Conservation (phyloP, 2,113 vertebrate genomes). For the Ahaetulla prasina region DNA sequence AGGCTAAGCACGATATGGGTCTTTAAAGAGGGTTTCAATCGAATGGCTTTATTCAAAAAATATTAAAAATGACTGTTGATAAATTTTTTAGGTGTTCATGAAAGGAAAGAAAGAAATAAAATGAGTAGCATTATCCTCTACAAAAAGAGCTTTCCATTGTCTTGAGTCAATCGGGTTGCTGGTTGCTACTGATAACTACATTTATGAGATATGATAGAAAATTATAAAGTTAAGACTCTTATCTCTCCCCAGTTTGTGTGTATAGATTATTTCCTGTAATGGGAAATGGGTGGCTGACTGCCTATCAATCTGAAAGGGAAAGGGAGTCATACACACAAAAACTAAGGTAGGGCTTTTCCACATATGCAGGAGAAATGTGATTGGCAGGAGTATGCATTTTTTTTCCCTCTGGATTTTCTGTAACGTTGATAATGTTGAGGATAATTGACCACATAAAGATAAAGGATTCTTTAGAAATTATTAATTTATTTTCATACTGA, state of each 20-base stretch:
- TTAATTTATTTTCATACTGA: background rate
- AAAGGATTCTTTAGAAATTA: background rate
- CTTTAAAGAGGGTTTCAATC: slow-evolving; percentile 55
- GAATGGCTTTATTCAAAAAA: slow-evolving; percentile 60
- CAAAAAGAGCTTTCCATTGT: slow-evolving; percentile 38
- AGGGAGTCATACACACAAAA: background rate
- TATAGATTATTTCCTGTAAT: background rate
- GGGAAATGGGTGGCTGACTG: background rate
- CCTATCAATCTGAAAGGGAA: background rate
- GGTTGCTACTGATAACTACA: slow-evolving; percentile 35
- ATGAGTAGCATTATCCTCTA: slow-evolving; percentile 27
- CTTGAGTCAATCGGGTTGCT: slow-evolving; percentile 15
- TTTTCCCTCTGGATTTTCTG: background rate
- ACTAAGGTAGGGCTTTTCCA: background rate
- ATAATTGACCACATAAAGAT: background rate
- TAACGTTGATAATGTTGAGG: background rate
- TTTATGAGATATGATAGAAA: slow-evolving; percentile 8
- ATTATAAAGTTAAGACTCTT: slow-evolving; percentile 18
- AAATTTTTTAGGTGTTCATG: slow-evolving; percentile 59
- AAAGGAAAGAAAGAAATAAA: slow-evolving; percentile 55
- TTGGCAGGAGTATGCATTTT: background rate
- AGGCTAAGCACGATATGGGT: slow-evolving; percentile 54
- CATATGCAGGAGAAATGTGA: background rate
- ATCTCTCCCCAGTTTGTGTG: slow-evolving; percentile 4
- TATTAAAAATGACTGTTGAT: slow-evolving; percentile 57